A percentile compares a stretch with the other conserved stretches of the same genome.
These are phyloP conservation scores for Drosophila sucinea DNA, from an alignment of 1,140 invertebrate genomes.

Conservation along the genomic window DNA sequence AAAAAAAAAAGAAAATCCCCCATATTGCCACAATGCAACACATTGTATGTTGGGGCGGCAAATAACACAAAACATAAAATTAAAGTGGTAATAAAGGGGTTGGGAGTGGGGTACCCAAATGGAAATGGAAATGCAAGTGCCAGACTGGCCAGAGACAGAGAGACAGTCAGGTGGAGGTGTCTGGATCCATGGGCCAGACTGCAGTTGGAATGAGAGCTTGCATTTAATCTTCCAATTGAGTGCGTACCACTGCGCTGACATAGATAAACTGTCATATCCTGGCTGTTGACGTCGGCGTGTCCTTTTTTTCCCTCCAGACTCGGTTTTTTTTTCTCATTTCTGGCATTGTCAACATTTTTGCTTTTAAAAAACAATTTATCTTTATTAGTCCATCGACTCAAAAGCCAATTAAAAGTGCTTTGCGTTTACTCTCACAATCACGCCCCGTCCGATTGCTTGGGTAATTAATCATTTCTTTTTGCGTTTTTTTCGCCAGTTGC, in stretches of 20 bases:
- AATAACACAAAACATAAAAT: conserved; percentile 52
- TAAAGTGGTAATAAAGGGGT: conserved; percentile 35
- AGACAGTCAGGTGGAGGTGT: not conserved
- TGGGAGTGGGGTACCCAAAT: conserved; percentile 13
- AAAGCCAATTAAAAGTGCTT: conserved; percentile 80
- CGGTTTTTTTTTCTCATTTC: not conserved
- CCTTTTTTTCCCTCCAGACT: conserved; percentile 23
- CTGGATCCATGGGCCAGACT: conserved; percentile 1
- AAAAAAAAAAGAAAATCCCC: conserved; percentile 7
- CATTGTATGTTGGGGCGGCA: conserved; percentile 21
- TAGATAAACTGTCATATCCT: conserved; percentile 76
- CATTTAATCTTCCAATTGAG: conserved; percentile 82
- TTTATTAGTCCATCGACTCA: conserved; percentile 79
- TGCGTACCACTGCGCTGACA: conserved; percentile 73
- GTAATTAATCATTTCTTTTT: conserved; percentile 77
- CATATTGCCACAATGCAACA: conserved; percentile 24
- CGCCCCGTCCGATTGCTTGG: conserved; percentile 38
- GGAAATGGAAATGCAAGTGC: conserved; percentile 47
- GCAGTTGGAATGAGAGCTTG: conserved; percentile 35
- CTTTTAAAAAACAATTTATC: conserved; percentile 81
- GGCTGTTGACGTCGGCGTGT: conserved; percentile 39
- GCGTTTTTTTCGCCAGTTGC: conserved; percentile 22
- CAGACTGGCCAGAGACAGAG: conserved; percentile 12
- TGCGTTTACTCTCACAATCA: conserved; percentile 64
- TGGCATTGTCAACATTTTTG: conserved; percentile 70